phyloP scores from a whole-genome alignment of 2,113 vertebrate genomes.

The Mormyrus lacerda region DNA sequence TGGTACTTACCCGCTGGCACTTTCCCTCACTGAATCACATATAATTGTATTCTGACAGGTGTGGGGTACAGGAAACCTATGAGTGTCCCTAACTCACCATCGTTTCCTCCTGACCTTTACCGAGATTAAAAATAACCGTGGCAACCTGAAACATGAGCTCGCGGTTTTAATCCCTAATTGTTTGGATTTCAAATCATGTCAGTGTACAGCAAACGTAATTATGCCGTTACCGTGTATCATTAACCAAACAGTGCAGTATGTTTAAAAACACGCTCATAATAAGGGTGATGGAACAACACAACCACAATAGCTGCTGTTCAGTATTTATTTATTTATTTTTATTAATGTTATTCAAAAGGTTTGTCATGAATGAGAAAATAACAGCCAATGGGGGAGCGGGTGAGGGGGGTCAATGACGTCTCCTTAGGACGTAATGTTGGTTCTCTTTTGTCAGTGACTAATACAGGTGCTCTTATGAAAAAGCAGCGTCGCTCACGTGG shows the following conservation, averaged over 20 bases:
- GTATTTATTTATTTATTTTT: neutral
- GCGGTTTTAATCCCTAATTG: neutral
- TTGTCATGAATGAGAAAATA: neutral
- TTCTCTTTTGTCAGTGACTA: neutral
- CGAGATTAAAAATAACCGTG: conserved; percentile 5
- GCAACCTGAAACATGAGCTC: neutral
- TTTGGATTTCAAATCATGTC: neutral
- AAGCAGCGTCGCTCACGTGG: neutral
- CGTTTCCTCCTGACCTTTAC: conserved; percentile 9
- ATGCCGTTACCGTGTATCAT: too few relatives aligned
- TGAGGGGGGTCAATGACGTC: neutral
- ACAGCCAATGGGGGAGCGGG: neutral
- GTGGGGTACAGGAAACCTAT: neutral
- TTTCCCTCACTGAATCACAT: neutral
- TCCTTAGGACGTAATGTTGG: neutral
- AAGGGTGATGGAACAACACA: neutral
- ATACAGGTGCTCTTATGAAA: neutral
- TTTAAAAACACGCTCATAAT: neutral
- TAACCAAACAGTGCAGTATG: neutral
- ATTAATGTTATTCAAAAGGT: neutral
- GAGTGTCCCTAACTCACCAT: neutral
- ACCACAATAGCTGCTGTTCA: neutral
- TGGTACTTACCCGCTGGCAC: neutral
- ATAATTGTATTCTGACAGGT: conserved; percentile 8
- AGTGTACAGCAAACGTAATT: neutral